These are phyloP conservation scores for Sebastes dallii DNA, from an alignment of 2,797 vertebrate genomes.

Conservation along the genomic window DNA sequence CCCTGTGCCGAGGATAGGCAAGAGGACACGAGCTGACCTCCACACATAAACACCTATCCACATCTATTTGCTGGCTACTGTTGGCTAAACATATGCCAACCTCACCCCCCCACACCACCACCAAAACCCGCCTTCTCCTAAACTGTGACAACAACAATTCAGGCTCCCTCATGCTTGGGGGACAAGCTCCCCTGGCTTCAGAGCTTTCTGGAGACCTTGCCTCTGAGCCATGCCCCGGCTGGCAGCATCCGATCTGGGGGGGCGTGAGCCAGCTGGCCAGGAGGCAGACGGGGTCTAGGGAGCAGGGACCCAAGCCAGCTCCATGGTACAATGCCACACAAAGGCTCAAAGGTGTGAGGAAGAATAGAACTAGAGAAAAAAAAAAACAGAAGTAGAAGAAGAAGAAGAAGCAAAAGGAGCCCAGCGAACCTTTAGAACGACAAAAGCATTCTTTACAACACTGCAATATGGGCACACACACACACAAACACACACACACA, in stretches of 20 bases:
- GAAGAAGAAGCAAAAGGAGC: slow-evolving; percentile 66
- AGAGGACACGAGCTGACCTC: slow-evolving; percentile 27
- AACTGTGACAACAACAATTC: slow-evolving; percentile 59
- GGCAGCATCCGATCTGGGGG: slow-evolving; percentile 75
- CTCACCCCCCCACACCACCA: neutral
- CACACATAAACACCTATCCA: slow-evolving; percentile 25
- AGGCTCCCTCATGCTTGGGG: slow-evolving; percentile 47
- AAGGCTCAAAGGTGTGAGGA: slow-evolving; percentile 84
- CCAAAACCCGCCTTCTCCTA: slow-evolving; percentile 21
- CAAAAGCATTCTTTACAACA: slow-evolving; percentile 80
- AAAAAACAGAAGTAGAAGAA: slow-evolving; percentile 40
- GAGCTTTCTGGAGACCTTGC: slow-evolving; percentile 68
- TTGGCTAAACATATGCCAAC: slow-evolving; percentile 54
- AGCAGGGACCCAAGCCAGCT: slow-evolving; percentile 80
- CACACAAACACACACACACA: slow-evolving; percentile 2
- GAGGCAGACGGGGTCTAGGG: slow-evolving; percentile 80
- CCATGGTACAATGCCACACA: slow-evolving; percentile 81
- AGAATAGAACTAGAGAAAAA: slow-evolving; percentile 69
- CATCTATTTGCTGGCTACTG: slow-evolving; percentile 40
- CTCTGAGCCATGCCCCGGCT: slow-evolving; percentile 77
- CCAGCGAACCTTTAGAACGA: slow-evolving; percentile 76
- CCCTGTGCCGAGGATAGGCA: slow-evolving; percentile 20
- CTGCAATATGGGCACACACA: slow-evolving; percentile 73
- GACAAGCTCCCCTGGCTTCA: slow-evolving; percentile 60
- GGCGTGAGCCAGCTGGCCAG: slow-evolving; percentile 81